A percentile compares a stretch with the other conserved stretches of the same genome.
Evolutionary conservation across 2,888 invertebrate genomes (phyloP).

Genomic region (Tenodera sinensis): DNA sequence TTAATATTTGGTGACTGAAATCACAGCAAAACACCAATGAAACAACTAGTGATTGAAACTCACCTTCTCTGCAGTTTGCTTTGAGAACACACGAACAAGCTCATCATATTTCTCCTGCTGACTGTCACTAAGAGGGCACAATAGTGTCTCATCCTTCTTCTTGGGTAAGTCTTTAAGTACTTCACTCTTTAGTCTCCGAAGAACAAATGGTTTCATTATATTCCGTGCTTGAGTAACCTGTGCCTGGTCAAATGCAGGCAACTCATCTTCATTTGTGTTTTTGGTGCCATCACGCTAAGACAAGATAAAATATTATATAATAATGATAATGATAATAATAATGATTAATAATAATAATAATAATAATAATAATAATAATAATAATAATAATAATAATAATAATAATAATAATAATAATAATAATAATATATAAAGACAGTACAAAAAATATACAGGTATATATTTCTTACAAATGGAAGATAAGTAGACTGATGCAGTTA

Average conservation of each 20-base stretch:
- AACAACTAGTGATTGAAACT: constrained; percentile 33
- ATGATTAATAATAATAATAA: neutral
- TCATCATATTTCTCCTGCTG: constrained; percentile 75
- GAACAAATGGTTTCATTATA: constrained; percentile 93
- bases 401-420: no score
- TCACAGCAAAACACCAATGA: neutral
- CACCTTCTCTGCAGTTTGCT: constrained; percentile 55
- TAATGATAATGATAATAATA: no score
- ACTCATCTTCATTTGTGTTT: constrained; percentile 6
- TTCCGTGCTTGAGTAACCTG: constrained; percentile 90
- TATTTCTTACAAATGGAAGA: no score
- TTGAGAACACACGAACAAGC: constrained; percentile 65
- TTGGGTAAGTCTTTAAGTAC: constrained; percentile 81
- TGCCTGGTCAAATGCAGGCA: constrained; percentile 80
- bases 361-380: no score
- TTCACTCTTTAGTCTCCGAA: constrained; percentile 82
- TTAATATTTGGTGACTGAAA: no score
- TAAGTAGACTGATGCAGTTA: no score
- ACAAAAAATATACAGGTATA: no score
- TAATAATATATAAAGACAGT: no score
- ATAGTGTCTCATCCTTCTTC: constrained; percentile 70
- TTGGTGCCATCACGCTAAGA: constrained; percentile 5
- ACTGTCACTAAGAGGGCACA: constrained; percentile 63
- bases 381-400: no score
- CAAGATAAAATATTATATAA: neutral